Conservation (phyloP, 1,140 invertebrate genomes). For the Proales similis region DNA sequence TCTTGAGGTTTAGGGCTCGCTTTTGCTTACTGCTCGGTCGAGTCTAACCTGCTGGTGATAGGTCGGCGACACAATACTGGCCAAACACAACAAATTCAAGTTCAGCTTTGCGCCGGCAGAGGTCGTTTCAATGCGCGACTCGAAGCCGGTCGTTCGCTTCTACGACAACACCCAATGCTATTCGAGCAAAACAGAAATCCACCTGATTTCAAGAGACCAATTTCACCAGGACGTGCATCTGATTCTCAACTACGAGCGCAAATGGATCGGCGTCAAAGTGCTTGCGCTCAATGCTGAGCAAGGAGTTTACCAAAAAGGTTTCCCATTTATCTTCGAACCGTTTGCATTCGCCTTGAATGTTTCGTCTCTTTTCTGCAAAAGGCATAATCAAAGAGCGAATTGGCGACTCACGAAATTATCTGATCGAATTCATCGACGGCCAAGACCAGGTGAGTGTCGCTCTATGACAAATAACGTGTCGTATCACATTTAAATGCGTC, state of each 20-base stretch:
- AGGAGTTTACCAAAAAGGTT: constrained; percentile 10
- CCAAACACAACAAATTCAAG: constrained; percentile 22
- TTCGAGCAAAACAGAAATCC: neutral
- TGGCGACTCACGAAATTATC: too few relatives aligned
- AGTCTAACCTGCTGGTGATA: neutral
- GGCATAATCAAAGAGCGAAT: too few relatives aligned
- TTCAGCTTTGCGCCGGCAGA: constrained; percentile 29
- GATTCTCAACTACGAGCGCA: neutral
- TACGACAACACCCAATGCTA: constrained; percentile 4
- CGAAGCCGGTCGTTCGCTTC: constrained; percentile 17
- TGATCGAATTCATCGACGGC: too few relatives aligned
- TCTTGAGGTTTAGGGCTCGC: too few relatives aligned
- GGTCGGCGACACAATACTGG: constrained; percentile 26
- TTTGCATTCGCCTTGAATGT: too few relatives aligned
- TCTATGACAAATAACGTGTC: too few relatives aligned
- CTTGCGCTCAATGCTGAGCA: neutral
- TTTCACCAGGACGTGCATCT: constrained; percentile 16
- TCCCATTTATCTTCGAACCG: too few relatives aligned
- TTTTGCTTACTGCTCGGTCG: too few relatives aligned
- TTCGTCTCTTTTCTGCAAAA: too few relatives aligned
- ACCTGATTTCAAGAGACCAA: neutral
- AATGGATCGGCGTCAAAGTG: constrained; percentile 21
- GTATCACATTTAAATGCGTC: too few relatives aligned
- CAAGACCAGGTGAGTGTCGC: too few relatives aligned
- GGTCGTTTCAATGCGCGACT: neutral